These are phyloP conservation scores for Aphyosemion australe DNA, from an alignment of 2,113 vertebrate species.

Conservation along the genomic window DNA sequence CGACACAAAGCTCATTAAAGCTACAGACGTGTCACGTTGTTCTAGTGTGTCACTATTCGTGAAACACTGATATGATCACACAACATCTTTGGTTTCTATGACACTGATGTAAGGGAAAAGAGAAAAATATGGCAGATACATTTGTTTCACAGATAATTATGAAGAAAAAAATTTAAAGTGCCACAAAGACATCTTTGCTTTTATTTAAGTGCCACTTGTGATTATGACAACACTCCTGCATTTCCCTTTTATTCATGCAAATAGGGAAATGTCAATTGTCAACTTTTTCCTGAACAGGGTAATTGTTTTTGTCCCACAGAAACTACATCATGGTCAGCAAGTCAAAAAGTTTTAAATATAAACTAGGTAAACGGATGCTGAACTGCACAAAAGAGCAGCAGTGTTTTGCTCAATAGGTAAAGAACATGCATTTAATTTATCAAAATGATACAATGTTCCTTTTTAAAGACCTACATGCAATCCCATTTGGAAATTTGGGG, in stretches of 20 bases:
- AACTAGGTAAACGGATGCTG: neutral
- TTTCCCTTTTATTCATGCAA: too few relatives aligned
- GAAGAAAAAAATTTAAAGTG: too few relatives aligned
- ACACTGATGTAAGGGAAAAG: too few relatives aligned
- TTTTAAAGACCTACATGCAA: too few relatives aligned
- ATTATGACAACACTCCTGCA: neutral
- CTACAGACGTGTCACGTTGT: neutral
- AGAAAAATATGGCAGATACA: too few relatives aligned
- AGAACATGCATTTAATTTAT: neutral
- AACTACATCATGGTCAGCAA: slow-evolving; percentile 8
- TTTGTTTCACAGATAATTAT: too few relatives aligned
- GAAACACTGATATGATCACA: slow-evolving; percentile 16
- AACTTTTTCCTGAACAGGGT: too few relatives aligned
- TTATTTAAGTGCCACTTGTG: too few relatives aligned
- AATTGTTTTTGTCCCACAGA: too few relatives aligned
- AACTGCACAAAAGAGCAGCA: slow-evolving; percentile 4
- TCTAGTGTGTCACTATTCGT: neutral
- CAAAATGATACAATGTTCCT: neutral
- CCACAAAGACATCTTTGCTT: too few relatives aligned
- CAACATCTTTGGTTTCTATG: neutral
- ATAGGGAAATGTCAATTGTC: too few relatives aligned
- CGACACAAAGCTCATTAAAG: neutral
- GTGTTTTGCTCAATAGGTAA: neutral
- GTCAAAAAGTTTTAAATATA: slow-evolving; percentile 14
- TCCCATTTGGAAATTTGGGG: too few relatives aligned